Evolutionary conservation across 1,140 invertebrate species (phyloP).

Genomic region (Spodoptera frugiperda): DNA sequence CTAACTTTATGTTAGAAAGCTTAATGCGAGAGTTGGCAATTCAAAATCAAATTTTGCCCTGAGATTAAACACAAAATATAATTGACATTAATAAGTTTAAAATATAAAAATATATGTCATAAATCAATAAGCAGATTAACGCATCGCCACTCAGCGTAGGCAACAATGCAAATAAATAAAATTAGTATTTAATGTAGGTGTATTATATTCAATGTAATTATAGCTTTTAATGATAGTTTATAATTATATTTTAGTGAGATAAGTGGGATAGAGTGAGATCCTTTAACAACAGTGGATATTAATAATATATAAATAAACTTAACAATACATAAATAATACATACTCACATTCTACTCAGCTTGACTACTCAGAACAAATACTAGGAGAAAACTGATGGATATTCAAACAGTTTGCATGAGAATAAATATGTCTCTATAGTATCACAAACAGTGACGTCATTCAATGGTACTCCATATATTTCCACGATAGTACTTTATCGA

Average conservation of each 20-base stretch:
- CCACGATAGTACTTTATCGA: background rate
- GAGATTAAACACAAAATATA: too few relatives aligned
- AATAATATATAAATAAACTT: background rate
- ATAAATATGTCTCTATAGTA: background rate
- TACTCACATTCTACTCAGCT: background rate
- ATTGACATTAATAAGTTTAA: too few relatives aligned
- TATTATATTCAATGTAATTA: background rate
- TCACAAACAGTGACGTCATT: constrained; percentile 1
- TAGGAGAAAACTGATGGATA: background rate
- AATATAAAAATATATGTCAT: too few relatives aligned
- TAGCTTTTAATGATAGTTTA: background rate
- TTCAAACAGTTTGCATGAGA: background rate
- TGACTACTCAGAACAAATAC: background rate
- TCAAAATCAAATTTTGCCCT: too few relatives aligned
- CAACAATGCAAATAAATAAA: too few relatives aligned
- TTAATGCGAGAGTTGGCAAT: too few relatives aligned
- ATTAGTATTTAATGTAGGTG: background rate
- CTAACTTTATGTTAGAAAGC: too few relatives aligned
- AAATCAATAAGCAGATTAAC: too few relatives aligned
- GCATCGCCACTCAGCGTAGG: too few relatives aligned
- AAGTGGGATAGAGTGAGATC: constrained; percentile 20
- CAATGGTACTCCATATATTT: background rate
- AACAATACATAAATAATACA: background rate
- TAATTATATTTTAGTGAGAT: too few relatives aligned
- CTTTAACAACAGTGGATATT: background rate